Evolutionary conservation across 2,888 invertebrate genomes (phyloP), one percentile per base, ranked within the genome.

Genomic region (Hypena proboscidalis): DNA sequence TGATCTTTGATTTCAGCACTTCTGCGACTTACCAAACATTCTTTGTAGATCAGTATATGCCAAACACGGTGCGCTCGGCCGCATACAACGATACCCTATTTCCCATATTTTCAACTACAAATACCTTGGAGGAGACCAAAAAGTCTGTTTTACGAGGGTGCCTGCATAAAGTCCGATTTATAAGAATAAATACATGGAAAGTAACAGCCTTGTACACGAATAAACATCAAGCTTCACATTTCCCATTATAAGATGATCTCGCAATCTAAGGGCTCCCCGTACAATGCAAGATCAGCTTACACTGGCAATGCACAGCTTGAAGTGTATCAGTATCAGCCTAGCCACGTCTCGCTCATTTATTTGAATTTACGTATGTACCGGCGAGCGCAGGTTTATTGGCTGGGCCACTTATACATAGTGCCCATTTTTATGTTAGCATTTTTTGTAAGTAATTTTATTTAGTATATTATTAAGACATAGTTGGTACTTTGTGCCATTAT

Each of bases 101-200:
- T 56, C 52, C 55, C 67, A 67, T 67, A 67, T 62, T 57, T 52
- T 53, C 57, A 36, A 52, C 57, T 43, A 58, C 64, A 57, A 60
- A 61, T 65, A 64, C 65, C 65, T 65, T 52, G 49, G 49, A 51
- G 51, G 56, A 51, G 67, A 47, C 65, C 67, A 68, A 72, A 76
- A 75, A 65, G 51, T 73, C 74, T 69, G 66, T 51, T 80, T 80
- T 79, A 81, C 69, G 71, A 71, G 62, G 67, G 65, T 64, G 58
- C 63, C 59, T 67, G 56, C 69, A 66, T 78, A 74, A 80, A 77
- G 69, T 74, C 72, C 69, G 71, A 78, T 81, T 78, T 78, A 78
- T 74, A 77, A 75, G 74, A 78, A 80, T 79, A 77, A 77, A 77
- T 77, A 77, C 67, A 60, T 64, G 67, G 70, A 67, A 72, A 71